phyloP scores from a whole-genome alignment of 2,113 vertebrate species.

The Glaucomys volans region DNA sequence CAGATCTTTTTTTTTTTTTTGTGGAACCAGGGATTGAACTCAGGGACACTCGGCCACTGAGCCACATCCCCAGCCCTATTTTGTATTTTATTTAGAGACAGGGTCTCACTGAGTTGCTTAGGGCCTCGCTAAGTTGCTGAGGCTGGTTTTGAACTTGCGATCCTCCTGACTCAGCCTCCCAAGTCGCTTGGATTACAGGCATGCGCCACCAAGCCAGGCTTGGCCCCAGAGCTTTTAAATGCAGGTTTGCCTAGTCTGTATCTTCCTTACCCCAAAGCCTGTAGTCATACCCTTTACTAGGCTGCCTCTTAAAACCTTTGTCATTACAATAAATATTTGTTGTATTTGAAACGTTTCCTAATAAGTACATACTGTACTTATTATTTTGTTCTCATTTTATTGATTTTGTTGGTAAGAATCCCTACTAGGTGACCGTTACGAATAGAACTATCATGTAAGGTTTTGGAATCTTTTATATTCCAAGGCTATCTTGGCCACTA shows the following conservation, averaged over 20 bases:
- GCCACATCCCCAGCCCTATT: too few species aligned
- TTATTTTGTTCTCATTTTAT: neutral
- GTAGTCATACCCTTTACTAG: neutral
- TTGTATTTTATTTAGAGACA: too few species aligned
- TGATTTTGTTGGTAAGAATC: slow-evolving; percentile 33
- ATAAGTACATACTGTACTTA: neutral
- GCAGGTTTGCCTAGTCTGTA: neutral
- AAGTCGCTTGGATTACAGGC: too few species aligned
- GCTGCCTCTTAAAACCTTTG: neutral
- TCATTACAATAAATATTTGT: neutral
- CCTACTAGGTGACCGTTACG: neutral
- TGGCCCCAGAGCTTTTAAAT: too few species aligned
- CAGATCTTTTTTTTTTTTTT: too few species aligned
- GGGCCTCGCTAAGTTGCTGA: too few species aligned
- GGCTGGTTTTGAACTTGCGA: too few species aligned
- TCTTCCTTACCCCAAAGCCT: neutral
- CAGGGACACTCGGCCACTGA: too few species aligned
- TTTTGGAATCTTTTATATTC: neutral
- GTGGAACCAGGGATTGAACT: too few species aligned
- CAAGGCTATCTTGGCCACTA: neutral
- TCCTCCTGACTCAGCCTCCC: too few species aligned
- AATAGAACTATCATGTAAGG: neutral
- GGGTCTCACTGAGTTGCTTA: too few species aligned
- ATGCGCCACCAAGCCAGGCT: too few species aligned
- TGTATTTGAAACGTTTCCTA: slow-evolving; percentile 38